These are phyloP conservation scores for Helleia helle DNA, from an alignment of 2,888 invertebrate genomes.

Conservation along the genomic window DNA sequence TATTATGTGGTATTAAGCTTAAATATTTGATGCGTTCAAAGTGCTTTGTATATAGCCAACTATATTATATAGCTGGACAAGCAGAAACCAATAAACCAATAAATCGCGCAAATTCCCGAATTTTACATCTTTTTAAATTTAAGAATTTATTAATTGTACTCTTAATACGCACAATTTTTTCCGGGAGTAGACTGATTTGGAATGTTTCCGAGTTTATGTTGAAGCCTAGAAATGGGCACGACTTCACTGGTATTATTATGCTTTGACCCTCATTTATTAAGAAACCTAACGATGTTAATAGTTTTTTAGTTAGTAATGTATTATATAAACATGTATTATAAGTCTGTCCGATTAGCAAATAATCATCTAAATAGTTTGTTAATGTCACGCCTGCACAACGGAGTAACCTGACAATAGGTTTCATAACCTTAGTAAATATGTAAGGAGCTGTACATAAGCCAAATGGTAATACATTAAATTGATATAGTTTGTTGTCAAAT, in stretches of 20 bases:
- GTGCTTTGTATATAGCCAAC: not conserved
- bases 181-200: too few relatives aligned
- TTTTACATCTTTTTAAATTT: not conserved
- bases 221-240: too few relatives aligned
- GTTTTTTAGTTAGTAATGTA: too few relatives aligned
- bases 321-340: too few relatives aligned
- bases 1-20: not conserved
- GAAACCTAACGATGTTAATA: too few relatives aligned
- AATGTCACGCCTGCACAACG: not conserved
- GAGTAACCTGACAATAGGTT: too few relatives aligned
- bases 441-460: conserved; percentile 11
- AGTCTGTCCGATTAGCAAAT: not conserved
- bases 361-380: not conserved
- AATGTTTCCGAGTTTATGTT: too few relatives aligned
- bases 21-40: not conserved
- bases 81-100: not conserved
- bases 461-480: conserved; percentile 14
- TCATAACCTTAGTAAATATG: conserved; percentile 13
- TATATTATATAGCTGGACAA: not conserved
- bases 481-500: conserved; percentile 6
- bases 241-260: too few relatives aligned
- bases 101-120: not conserved
- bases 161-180: too few relatives aligned
- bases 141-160: too few relatives aligned
- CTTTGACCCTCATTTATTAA: too few relatives aligned